These are phyloP conservation scores for Drosophila neonasuta DNA, from an alignment of 2,888 invertebrate genomes.

Conservation along the genomic window DNA sequence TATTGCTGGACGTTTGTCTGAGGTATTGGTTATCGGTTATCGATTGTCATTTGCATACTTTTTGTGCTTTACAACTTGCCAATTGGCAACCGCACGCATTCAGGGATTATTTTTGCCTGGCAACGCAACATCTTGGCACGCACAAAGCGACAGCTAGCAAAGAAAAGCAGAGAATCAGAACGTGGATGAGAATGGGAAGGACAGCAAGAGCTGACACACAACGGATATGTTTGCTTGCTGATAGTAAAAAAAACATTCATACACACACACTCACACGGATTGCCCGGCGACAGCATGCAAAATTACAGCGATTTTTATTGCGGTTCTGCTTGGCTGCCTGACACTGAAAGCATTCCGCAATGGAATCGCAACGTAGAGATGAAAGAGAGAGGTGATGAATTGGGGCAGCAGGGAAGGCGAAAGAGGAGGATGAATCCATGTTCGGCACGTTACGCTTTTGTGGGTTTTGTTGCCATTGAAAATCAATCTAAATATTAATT, in stretches of 20 bases:
- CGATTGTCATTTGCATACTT: slow-evolving; percentile 41
- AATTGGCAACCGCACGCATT: slow-evolving; percentile 39
- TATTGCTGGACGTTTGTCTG: slow-evolving; percentile 10
- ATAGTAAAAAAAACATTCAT: slow-evolving; percentile 24
- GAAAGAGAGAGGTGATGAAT: neutral
- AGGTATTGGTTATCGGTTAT: slow-evolving; percentile 41
- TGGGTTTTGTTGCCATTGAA: slow-evolving; percentile 63
- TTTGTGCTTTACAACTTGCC: slow-evolving; percentile 29
- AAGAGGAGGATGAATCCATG: neutral
- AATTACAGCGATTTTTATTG: slow-evolving; percentile 73
- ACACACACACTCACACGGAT: neutral
- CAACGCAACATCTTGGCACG: slow-evolving; percentile 46
- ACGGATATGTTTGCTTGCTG: slow-evolving; percentile 39
- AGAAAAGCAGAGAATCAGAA: neutral
- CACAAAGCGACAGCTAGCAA: neutral
- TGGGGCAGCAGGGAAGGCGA: neutral
- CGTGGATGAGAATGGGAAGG: neutral
- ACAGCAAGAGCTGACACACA: slow-evolving; percentile 11
- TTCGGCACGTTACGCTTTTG: slow-evolving; percentile 44
- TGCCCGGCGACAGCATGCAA: slow-evolving; percentile 53
- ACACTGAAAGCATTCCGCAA: slow-evolving; percentile 48
- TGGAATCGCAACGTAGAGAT: neutral
- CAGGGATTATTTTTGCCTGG: slow-evolving; percentile 50
- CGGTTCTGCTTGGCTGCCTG: slow-evolving; percentile 67
- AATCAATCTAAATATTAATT: slow-evolving; percentile 77